Evolutionary conservation across 2,888 invertebrate genomes (phyloP), one percentile per base, ranked within the genome.

Genomic region (Orchestes rusci): DNA sequence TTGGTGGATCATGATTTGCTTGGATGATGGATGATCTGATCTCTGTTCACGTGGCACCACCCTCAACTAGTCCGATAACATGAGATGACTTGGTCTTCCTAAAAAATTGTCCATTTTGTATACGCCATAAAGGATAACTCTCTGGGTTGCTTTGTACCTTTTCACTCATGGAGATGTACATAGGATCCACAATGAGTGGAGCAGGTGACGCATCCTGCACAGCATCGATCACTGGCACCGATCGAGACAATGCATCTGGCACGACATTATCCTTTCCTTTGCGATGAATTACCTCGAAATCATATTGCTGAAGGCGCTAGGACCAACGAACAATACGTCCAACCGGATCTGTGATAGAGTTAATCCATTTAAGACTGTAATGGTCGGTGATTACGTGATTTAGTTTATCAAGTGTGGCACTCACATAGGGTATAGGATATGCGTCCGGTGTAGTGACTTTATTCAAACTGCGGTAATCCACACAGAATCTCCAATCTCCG

Each of bases 311-410:
- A n/a, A n/a, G n/a, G n/a, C 47, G 34, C 3, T 53, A 12, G 3
- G 38, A 37, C 56, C 53, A 55, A 34, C 50, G 36, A 31, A 39
- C 53, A 7, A 52, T 29, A 5, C 53, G 35, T 15, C 53, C 55
- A 3, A 15, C 8, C 4, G 51, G 52, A 27, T 54, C 52, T 23
- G 48, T 52, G 7, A 52, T n/a, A 12, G 31, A 19, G 31, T 51
- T 27, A 7, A 53, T 23, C 53, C 53, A 55, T 10, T 49, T 7
- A 4, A 56, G 33, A 4, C 51, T 46, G 13, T 37, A 29, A 33
- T 55, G 53, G 32, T 55, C 51, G 1, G 54, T 53, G 15, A 53
- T 34, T 5, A 56, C 43, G 13, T 43, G 23, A 13, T 31, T 3
- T 7, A 43, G 20, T 20, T 43, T 43, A n/a, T 43, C 44, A 3